Evolutionary conservation across 2,888 invertebrate genomes (phyloP), one percentile per base, ranked within the genome.

Genomic region (Teleogryllus oceanicus): DNA sequence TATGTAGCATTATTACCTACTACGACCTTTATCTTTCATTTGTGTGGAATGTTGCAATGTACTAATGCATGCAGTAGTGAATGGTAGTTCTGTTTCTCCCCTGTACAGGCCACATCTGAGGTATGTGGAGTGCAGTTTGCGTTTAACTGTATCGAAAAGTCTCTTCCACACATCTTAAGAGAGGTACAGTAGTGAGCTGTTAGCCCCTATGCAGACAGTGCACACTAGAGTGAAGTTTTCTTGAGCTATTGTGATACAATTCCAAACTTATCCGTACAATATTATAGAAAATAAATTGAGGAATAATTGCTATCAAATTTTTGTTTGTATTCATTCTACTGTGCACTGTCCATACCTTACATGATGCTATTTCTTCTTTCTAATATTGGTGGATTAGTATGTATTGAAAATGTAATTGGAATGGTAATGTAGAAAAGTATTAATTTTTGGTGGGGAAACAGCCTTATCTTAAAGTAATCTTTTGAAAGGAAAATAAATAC

Each of bases 111-210:
- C 82, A 84, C 82, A 49, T 82, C 83, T 83, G 84, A 85, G 82
- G 85, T 83, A 83, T 85, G 85, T 84, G 87, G 87, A 83, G 85
- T 89, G 85, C 86, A 88, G 84, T 92, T 92, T 88, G 92, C 92
- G 87, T 92, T 90, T 89, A 88, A 89, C 87, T 92, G 92, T 89
- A 91, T 92, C 85, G 92, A 92, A 88, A 91, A 91, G 87, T 90
- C 91, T 85, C 90, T 92, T 86, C 90, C 91, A 83, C 86, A 87
- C 85, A 91, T 92, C 87, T 87, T 91, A 83, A 89, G 89, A 87
- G 91, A 92, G 92, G 92, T 92, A 92, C 62, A 62, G 62, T 62
- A 62, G 62, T 62, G 62, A 18, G 62, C 62, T 37, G 37, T 37
- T 37, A 37, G 37, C 37, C 37, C 37, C 37, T 37, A 37, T 37